These are phyloP conservation scores for Linurgus olivaceus DNA, from an alignment of 2,797 vertebrate genomes.

Conservation along the genomic window DNA sequence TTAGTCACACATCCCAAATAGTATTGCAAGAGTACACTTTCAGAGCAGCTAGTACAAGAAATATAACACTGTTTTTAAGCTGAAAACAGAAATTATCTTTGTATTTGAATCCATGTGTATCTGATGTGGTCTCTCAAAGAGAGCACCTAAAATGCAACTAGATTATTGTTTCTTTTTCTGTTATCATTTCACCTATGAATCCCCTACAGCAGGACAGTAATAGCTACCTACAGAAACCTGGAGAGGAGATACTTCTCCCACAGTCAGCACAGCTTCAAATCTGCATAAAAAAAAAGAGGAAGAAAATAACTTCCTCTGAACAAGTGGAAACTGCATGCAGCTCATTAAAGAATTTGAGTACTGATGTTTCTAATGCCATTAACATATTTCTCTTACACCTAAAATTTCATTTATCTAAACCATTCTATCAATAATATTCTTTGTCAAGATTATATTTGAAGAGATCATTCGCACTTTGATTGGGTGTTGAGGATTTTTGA, in stretches of 20 bases:
- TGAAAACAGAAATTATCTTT: neutral
- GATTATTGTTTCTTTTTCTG: fast-evolving
- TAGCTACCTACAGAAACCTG: neutral
- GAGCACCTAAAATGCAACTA: neutral
- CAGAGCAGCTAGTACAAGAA: neutral
- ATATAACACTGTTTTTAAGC: neutral
- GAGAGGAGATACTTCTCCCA: neutral
- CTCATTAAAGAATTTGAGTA: neutral
- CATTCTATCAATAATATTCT: neutral
- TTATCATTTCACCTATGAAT: neutral
- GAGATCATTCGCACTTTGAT: neutral
- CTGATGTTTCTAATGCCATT: neutral
- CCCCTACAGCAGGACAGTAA: too few species aligned
- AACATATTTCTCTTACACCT: neutral
- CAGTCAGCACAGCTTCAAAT: neutral
- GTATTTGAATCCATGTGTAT: fast-evolving
- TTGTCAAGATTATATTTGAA: neutral
- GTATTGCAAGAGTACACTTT: neutral
- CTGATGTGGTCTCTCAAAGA: neutral
- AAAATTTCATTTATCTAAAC: neutral
- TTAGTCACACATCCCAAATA: neutral
- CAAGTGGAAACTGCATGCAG: neutral
- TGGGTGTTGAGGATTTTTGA: neutral
- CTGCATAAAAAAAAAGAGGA: neutral
- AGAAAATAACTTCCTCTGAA: neutral